Evolutionary conservation across 2,888 invertebrate genomes (phyloP), one percentile per base, ranked within the genome.

Genomic region (Dexiosoma caninum): DNA sequence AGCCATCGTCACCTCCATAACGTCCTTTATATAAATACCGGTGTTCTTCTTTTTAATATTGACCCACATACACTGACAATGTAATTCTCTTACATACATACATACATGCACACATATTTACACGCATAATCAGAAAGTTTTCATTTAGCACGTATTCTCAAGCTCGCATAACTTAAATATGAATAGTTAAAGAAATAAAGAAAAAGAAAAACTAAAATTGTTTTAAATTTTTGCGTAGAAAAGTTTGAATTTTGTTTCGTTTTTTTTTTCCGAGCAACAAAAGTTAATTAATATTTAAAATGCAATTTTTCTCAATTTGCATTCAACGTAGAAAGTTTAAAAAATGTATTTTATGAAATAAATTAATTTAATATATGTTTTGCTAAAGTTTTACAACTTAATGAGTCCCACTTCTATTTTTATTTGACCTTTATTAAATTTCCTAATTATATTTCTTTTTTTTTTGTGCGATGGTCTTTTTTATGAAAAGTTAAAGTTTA

Each of bases 181-280:
- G 32, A 40, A 46, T 57, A 37, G 42, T 62, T 0, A 59, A 16
- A 14, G 14, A 67, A 57, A 21, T 4, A 19, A 12, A 30, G 6
- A 14, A 32, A 6, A 10, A 9, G 7, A 46, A 49, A 62, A 44
- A 44, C 12, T 44, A 4, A 59, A 59, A 57, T 27, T 46, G 44
- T 64, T 46, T 72, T 16, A 64, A 64, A 74, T 64, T 55, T 55
- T 55, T 74, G 44, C 37, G 21, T 12, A 9, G 14, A 44, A 5
- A 35, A 55, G 12, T 23, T n/a, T n/a, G n/a, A n/a, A 27, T 27
- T 27, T 27, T 27, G n/a, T n/a, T 27, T 27, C 27, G 4, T 5
- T 27, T 27, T 6, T 5, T 49, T 30, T 60, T 49, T 57, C 2
- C 1, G n/a, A n/a, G 23, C 44, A 69, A 16, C 16, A 8, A 10